These are phyloP conservation scores for Drosophila sproati DNA, from an alignment of 1,140 invertebrate genomes.

Conservation along the genomic window DNA sequence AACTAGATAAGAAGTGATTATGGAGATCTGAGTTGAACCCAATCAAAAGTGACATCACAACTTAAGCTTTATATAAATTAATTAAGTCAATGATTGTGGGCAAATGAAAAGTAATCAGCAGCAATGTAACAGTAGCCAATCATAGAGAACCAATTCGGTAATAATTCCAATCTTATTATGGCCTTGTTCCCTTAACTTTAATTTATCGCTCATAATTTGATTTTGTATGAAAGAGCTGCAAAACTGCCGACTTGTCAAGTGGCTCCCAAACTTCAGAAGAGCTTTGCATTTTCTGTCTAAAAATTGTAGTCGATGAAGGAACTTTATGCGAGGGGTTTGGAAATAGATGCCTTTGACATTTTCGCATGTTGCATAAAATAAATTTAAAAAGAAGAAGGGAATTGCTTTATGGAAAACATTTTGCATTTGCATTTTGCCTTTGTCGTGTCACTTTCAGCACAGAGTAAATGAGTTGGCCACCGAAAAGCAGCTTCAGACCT, in stretches of 20 bases:
- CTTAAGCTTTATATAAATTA: too few species aligned
- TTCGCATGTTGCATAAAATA: conserved; percentile 76
- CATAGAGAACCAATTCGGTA: too few species aligned
- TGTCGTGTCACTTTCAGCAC: conserved; percentile 53
- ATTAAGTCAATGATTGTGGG: too few species aligned
- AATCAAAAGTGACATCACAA: too few species aligned
- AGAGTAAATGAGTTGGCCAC: conserved; percentile 51
- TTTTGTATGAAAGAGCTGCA: not conserved
- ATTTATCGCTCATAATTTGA: conserved; percentile 7
- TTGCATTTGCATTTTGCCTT: conserved; percentile 68
- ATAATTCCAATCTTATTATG: too few species aligned
- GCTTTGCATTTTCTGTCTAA: conserved; percentile 42
- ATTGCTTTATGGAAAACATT: conserved; percentile 62
- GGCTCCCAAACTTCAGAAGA: not conserved
- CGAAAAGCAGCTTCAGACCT: conserved; percentile 35
- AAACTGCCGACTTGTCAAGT: conserved; percentile 16
- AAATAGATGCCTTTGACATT: conserved; percentile 67
- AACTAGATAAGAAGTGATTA: too few species aligned
- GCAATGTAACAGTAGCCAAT: too few species aligned
- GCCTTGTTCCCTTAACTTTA: not conserved
- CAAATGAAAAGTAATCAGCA: too few species aligned
- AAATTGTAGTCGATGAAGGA: conserved; percentile 17
- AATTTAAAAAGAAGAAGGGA: conserved; percentile 51
- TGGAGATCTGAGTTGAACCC: too few species aligned
- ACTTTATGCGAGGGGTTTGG: conserved; percentile 34